Base-by-base conservation (phyloP, 2,888 invertebrate species). In the Stramonita haemastoma region DNA sequence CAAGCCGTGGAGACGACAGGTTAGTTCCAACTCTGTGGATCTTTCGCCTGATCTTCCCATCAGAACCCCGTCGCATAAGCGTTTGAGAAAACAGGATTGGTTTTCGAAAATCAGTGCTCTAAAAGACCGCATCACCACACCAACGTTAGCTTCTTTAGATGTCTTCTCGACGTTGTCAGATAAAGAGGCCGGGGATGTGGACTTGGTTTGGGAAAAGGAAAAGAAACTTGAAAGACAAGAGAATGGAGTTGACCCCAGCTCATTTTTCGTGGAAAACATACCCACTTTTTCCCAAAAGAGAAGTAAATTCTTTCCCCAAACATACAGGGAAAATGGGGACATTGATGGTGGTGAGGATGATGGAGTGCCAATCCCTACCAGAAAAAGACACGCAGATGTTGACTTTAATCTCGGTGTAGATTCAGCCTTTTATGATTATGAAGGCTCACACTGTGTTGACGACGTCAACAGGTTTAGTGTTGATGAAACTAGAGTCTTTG, bases 31-130 rank as follows among this genome's bases (percentile, higher is more conserved):
- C 86, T 22, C 34, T 26, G 86, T 86, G 15, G 86, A 57, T 34
- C 66, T 66, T 86, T 32, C 66, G 22, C 86, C 57, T 86, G 34
- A 34, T 87, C 87, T 73, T 29, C 13, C 70, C 46, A n/a, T 60
- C 46, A 73, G n/a, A 32, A 70, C 73, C 87, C 87, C 46, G 87
- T 73, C 87, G 87, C 87, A 87, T 46, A 87, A 87, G 46, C 87
- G 70, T 87, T 17, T 34, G 13, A 22, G 34, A 46, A 87, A 73
- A 70, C n/a, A 87, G 15, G 87, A 87, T n/a, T 87, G 87, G 73
- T 46, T 46, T 46, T 66, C 73, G 0, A 73, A 73, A n/a, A 32
- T 87, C 36, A 66, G 46, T 46, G 34, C 66, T 36, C n/a, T 87
- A 73, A 34, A 56, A 29, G 73, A 87, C 32, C 87, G 66, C 26